Conservation (phyloP, 2,113 vertebrate species). For the Silurus asotus region DNA sequence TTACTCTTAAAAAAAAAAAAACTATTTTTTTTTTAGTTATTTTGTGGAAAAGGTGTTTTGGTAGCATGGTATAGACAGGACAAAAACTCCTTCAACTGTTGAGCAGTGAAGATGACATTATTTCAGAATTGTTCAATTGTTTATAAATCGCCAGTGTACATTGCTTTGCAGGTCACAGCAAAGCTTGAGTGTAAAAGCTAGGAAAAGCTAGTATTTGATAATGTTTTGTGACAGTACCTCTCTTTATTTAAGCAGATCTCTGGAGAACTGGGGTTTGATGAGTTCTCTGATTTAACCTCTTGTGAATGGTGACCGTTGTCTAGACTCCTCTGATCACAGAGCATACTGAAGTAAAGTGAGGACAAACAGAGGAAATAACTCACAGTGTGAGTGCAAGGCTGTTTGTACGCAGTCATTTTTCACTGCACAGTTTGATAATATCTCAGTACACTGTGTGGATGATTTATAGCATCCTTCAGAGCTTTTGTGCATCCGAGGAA, state of each 20-base stretch:
- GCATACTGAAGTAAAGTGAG: slow-evolving; percentile 67
- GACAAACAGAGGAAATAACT: slow-evolving; percentile 2
- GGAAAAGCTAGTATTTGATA: background rate
- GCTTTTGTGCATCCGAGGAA: background rate
- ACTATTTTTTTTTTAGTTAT: too few species aligned
- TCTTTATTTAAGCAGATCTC: slow-evolving; percentile 87
- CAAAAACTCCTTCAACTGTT: too few species aligned
- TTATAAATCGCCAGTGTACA: too few species aligned
- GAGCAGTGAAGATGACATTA: too few species aligned
- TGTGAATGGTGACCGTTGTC: slow-evolving; percentile 82
- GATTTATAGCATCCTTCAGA: slow-evolving; percentile 10
- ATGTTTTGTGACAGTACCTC: slow-evolving; percentile 69
- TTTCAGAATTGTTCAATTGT: too few species aligned
- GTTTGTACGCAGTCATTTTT: background rate
- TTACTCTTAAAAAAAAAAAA: too few species aligned
- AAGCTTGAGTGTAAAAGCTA: background rate
- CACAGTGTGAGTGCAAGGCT: background rate
- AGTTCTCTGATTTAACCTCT: slow-evolving; percentile 85
- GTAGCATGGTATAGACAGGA: too few species aligned
- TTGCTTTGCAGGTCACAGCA: background rate
- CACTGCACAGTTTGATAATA: background rate
- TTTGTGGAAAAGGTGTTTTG: too few species aligned
- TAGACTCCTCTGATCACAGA: slow-evolving; percentile 79
- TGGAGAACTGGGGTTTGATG: slow-evolving; percentile 91
- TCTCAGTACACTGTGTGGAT: background rate